phyloP scores from a whole-genome alignment of 2,797 vertebrate species.

The Anguilla marmorata region DNA sequence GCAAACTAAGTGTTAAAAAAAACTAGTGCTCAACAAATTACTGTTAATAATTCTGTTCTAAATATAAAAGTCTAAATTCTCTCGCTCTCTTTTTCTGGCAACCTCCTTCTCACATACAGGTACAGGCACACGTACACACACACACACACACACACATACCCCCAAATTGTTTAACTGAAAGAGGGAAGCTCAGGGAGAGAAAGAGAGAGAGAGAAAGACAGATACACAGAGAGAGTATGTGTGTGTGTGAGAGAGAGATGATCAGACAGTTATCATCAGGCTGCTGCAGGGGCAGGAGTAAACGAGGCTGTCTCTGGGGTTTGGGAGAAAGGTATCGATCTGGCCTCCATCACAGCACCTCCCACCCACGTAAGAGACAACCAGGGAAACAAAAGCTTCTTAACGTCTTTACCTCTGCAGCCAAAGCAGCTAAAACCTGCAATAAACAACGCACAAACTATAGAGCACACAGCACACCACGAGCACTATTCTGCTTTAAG shows the following conservation, averaged over 20 bases:
- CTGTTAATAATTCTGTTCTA: no score
- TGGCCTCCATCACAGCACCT: background rate
- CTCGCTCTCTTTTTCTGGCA: background rate
- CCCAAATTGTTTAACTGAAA: background rate
- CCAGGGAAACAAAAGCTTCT: background rate
- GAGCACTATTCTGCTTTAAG: background rate
- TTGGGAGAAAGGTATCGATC: constrained; percentile 31
- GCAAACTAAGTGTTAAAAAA: no score
- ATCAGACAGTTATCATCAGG: constrained; percentile 16
- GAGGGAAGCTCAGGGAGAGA: background rate
- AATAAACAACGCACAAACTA: background rate
- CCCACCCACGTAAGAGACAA: background rate
- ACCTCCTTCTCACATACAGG: constrained; percentile 20
- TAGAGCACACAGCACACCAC: background rate
- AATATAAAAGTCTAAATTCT: no score
- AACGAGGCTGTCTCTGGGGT: constrained; percentile 20
- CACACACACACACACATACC: no score
- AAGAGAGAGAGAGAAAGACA: background rate
- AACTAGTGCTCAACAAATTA: no score
- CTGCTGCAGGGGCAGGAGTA: background rate
- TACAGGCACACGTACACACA: constrained; percentile 35
- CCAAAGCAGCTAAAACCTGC: background rate
- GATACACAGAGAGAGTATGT: background rate
- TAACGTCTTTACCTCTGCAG: background rate
- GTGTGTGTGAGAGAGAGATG: background rate